Conservation (phyloP, 2,888 invertebrate genomes). For the Meteorus colon region DNA sequence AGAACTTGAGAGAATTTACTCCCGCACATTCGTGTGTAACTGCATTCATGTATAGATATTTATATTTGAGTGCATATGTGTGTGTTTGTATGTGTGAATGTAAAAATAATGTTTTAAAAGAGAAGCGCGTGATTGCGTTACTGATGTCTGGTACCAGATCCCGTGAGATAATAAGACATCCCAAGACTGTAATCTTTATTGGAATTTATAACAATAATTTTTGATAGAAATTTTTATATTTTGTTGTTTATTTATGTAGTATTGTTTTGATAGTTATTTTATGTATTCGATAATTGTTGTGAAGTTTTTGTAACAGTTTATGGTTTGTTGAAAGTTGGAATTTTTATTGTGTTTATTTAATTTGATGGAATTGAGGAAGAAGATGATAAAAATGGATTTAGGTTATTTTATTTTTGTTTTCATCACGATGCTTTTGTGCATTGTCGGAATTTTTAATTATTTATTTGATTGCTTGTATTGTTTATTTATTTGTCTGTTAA, state of each 20-base stretch:
- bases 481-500: not conserved
- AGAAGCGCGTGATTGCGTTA: constrained; percentile 16
- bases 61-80: not conserved
- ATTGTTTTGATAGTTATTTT: too few relatives aligned
- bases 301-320: too few relatives aligned
- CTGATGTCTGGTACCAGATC: not conserved
- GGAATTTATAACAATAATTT: not conserved
- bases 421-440: not conserved
- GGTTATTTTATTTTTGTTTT: not conserved
- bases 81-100: not conserved
- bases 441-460: not conserved
- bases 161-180: constrained; percentile 10
- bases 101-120: constrained; percentile 9
- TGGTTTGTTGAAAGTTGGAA: too few relatives aligned
- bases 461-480: not conserved
- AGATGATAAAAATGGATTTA: not conserved
- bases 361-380: not conserved
- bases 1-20: constrained; percentile 25
- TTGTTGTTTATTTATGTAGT: not conserved
- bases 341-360: too few relatives aligned
- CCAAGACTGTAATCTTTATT: constrained; percentile 6
- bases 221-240: not conserved
- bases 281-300: too few relatives aligned
- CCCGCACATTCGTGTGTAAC: constrained; percentile 1
- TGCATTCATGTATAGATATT: not conserved